These are phyloP conservation scores for Norana najaformis DNA, from an alignment of 2,888 invertebrate genomes.

Conservation along the genomic window DNA sequence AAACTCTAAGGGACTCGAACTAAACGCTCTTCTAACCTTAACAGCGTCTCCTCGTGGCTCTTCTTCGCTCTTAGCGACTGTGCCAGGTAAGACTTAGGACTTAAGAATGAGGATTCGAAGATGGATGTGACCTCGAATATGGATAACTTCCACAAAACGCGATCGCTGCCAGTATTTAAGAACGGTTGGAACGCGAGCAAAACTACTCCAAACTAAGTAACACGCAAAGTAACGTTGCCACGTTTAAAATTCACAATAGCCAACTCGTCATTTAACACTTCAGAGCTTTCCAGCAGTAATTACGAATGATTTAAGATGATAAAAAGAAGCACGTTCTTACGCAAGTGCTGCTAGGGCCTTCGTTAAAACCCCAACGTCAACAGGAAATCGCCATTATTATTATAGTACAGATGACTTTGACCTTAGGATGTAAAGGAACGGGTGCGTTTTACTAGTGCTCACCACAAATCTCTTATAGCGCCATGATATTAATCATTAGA, in stretches of 20 bases:
- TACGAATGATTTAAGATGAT: not conserved
- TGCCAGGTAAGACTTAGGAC: not conserved
- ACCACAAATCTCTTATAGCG: not conserved
- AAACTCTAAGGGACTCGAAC: not conserved
- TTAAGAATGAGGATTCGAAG: too few species aligned
- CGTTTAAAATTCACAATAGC: not conserved
- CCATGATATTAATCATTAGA: not conserved
- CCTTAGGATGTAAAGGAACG: not conserved
- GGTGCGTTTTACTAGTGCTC: not conserved
- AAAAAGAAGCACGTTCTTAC: not conserved
- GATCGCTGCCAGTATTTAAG: not conserved
- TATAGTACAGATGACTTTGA: not conserved
- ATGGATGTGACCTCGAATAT: too few species aligned
- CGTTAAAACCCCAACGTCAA: conserved; percentile 2
- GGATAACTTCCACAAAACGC: not conserved
- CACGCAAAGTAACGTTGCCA: not conserved
- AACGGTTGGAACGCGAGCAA: not conserved
- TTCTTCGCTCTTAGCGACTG: not conserved
- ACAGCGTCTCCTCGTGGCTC: not conserved
- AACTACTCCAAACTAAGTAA: not conserved
- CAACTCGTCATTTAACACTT: not conserved
- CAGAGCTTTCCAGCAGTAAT: not conserved
- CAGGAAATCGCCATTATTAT: not conserved
- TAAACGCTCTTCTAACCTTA: not conserved
- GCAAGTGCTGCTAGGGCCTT: not conserved